Base-by-base conservation (phyloP, 2,888 invertebrate species). In the Alloplasta piceator region DNA sequence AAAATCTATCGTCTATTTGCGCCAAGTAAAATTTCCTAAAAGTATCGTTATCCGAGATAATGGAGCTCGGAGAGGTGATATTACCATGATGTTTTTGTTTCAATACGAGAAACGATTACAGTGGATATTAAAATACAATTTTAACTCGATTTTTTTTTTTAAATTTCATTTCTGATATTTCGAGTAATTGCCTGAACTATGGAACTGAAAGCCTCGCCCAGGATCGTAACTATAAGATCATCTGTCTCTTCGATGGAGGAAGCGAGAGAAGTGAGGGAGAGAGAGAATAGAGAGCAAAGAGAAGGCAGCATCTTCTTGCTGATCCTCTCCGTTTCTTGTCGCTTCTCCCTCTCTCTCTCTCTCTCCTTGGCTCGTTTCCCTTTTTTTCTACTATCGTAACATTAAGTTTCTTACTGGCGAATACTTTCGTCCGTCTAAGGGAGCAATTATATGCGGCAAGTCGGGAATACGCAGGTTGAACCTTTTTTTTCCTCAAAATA, bases 401-500 rank as follows among this genome's bases (percentile, higher is more conserved):
- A 67, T 74, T 68, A 71, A 67, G 71, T 78, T 82, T 82, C 70
- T 78, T 72, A 75, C 60, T 82, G 56, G 71, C 56, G 52, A 78
- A 78, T 74, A 56, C 71, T 81, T 81, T 81, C 74, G 58, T 73
- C 71, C 60, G 74, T 66, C 61, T 73, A 73, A 78, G 71, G 78
- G 78, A 61, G 78, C 78, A 82, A 82, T 82, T 82, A 82, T 26
- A 26, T 78, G 75, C 72, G 52, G 74, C 75, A 36, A 68, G 66
- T 78, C 68, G 71, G 50, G 66, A 74, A 70, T 66, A 39, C 70
- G 39, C 46, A 39, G 70, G 52, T 60, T 55, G n/a, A 52, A 68
- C 41, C 78, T 81, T 55, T 78, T 77, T 14, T 36, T 64, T n/a
- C n/a, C 50, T n/a, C 64, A 26, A 26, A 26, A 26, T 26, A 26